Conservation (phyloP, 1,140 invertebrate species). For the Globodera ellingtonae region DNA sequence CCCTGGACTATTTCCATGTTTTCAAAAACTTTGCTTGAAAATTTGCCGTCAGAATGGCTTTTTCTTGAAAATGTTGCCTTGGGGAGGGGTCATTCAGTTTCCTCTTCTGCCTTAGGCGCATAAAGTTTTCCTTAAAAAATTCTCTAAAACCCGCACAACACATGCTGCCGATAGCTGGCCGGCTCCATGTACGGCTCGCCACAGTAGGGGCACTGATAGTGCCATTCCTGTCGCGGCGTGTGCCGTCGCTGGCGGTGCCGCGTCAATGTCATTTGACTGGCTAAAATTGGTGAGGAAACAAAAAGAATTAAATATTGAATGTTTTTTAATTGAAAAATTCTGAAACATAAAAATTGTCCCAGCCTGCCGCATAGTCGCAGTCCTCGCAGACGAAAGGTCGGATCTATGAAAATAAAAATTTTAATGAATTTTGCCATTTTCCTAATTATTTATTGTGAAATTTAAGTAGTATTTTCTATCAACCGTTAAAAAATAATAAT, state of each 20-base stretch:
- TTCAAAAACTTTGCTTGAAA: too few relatives aligned
- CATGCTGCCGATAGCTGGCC: slow-evolving; percentile 64
- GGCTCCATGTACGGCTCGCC: slow-evolving; percentile 61
- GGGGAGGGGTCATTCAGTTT: not conserved
- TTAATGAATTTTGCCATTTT: too few relatives aligned
- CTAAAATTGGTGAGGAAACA: slow-evolving; percentile 40
- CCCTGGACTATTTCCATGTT: too few relatives aligned
- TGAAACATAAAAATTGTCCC: not conserved
- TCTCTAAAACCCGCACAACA: slow-evolving; percentile 45
- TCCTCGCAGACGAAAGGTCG: slow-evolving; percentile 60
- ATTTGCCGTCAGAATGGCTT: too few relatives aligned
- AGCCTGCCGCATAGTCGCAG: slow-evolving; percentile 63
- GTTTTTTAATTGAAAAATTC: not conserved
- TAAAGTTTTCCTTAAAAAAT: not conserved
- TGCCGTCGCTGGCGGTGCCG: slow-evolving; percentile 58
- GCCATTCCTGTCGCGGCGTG: slow-evolving; percentile 53
- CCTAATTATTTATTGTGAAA: too few relatives aligned
- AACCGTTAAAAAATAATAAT: too few relatives aligned
- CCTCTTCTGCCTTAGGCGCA: too few relatives aligned
- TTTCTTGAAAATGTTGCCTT: too few relatives aligned
- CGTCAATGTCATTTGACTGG: slow-evolving; percentile 64
- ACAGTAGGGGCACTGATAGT: slow-evolving; percentile 62
- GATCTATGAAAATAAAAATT: slow-evolving; percentile 2
- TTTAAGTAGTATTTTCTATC: too few relatives aligned
- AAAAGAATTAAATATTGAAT: slow-evolving; percentile 6